These are phyloP conservation scores for Oreochromis spilurus DNA, from an alignment of 2,113 vertebrate species.

Conservation along the genomic window DNA sequence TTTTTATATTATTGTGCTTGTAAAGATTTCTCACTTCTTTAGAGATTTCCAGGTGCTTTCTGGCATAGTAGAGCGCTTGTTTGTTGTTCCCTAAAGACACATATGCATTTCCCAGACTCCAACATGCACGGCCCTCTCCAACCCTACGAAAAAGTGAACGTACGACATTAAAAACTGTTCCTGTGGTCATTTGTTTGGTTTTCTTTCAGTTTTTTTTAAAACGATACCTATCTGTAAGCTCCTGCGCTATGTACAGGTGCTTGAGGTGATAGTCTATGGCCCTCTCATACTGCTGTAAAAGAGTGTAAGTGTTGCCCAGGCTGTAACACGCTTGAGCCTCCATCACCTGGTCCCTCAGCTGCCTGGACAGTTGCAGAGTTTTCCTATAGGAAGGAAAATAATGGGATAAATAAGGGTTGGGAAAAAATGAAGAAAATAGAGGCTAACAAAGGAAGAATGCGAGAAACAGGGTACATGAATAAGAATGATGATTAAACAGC, in stretches of 20 bases:
- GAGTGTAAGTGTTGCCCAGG: conserved; percentile 91
- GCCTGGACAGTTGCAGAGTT: conserved; percentile 88
- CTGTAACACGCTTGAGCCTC: conserved; percentile 98
- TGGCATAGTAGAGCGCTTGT: conserved; percentile 86
- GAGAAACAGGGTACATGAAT: neutral
- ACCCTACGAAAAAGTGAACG: conserved; percentile 73
- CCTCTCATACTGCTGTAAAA: conserved; percentile 87
- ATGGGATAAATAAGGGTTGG: neutral
- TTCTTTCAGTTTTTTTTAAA: no score
- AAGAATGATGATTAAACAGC: neutral
- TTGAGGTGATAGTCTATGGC: conserved; percentile 91
- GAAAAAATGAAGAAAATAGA: neutral
- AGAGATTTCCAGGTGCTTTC: conserved; percentile 92
- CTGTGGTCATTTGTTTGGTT: neutral
- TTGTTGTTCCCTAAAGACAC: conserved; percentile 87
- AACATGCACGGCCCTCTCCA: conserved; percentile 94
- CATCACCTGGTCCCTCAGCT: conserved; percentile 91
- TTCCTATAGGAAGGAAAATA: conserved; percentile 71
- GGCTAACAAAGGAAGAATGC: neutral
- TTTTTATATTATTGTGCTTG: neutral
- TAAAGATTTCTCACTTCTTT: conserved; percentile 78
- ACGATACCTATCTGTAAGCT: conserved; percentile 86
- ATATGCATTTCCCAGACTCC: conserved; percentile 95
- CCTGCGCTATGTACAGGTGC: conserved; percentile 92
- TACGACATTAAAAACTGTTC: neutral